Conservation (phyloP, 1,140 invertebrate species). For the Temnothorax curvispinosus region DNA sequence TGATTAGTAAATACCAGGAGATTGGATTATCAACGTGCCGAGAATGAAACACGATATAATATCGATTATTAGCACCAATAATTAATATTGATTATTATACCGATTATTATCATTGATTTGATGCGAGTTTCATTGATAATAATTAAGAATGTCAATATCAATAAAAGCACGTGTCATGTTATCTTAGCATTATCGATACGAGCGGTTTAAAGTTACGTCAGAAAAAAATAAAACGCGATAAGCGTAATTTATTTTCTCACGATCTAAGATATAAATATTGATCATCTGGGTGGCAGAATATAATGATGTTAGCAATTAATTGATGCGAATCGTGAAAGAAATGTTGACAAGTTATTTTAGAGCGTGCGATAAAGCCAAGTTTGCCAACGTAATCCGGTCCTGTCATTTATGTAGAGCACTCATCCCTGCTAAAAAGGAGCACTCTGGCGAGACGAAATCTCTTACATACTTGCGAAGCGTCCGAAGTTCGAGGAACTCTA, state of each 20-base stretch:
- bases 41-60: neutral
- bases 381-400: neutral
- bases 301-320: neutral
- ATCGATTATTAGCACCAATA: neutral
- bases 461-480: slow-evolving; percentile 12
- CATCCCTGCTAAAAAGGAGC: slow-evolving; percentile 56
- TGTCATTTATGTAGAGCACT: slow-evolving; percentile 57
- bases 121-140: neutral
- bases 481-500: slow-evolving; percentile 9
- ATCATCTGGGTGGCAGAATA: neutral
- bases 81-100: neutral
- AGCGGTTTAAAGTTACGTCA: neutral
- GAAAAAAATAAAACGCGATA: neutral
- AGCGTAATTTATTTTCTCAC: neutral
- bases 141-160: neutral
- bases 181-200: neutral
- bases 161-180: neutral
- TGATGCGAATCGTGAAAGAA: neutral
- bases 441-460: slow-evolving; percentile 56
- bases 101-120: neutral
- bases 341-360: neutral
- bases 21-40: neutral
- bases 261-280: neutral
- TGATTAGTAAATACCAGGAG: neutral
- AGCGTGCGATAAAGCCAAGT: neutral